These are phyloP conservation scores for Brachionus paranguensis DNA, from an alignment of 1,140 invertebrate species.

Conservation along the genomic window DNA sequence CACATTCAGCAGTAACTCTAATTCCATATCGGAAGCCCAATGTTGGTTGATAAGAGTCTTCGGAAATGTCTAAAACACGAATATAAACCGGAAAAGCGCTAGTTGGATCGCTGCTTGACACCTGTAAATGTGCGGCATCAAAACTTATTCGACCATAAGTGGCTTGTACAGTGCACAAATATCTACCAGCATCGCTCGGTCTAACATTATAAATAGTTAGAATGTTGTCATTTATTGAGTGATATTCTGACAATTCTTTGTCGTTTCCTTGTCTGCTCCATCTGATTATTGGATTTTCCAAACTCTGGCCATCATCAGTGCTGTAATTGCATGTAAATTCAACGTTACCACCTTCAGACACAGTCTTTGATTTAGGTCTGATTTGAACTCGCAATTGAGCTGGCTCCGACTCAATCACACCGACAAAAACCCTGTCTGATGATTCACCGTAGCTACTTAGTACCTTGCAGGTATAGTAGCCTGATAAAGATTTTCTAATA, in stretches of 20 bases:
- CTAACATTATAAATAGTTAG: background rate
- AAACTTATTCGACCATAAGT: background rate
- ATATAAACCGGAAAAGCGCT: conserved; percentile 26
- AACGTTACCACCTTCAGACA: background rate
- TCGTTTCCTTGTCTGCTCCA: background rate
- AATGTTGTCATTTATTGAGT: background rate
- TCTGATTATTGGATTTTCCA: background rate
- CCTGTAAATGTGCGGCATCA: conserved; percentile 30
- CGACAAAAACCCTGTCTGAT: background rate
- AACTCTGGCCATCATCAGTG: background rate
- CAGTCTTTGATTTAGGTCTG: conserved; percentile 18
- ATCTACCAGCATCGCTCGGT: background rate
- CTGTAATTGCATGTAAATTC: background rate
- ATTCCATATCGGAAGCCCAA: conserved; percentile 2
- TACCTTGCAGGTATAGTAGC: background rate
- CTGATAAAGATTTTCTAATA: background rate
- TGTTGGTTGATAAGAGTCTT: conserved; percentile 6
- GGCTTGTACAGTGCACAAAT: conserved; percentile 17
- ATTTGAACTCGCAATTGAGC: background rate
- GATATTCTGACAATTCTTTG: background rate
- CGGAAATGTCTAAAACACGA: background rate
- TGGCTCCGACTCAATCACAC: background rate
- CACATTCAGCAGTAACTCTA: conserved; percentile 6
- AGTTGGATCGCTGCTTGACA: background rate
- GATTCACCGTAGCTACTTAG: background rate